phyloP scores from a whole-genome alignment of 2,113 vertebrate species.

The Grantiella picta region DNA sequence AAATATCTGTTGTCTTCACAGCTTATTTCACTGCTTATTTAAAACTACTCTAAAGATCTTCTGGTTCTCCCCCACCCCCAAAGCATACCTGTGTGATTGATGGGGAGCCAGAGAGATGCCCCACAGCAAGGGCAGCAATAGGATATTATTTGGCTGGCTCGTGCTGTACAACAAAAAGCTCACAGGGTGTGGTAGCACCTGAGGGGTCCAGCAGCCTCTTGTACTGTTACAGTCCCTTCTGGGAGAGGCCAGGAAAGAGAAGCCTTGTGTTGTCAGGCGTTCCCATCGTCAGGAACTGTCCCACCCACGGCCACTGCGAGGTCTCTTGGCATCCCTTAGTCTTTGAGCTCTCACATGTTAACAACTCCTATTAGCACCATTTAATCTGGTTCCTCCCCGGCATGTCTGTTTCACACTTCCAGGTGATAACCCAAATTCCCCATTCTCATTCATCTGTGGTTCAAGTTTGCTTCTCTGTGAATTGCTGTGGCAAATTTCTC shows the following conservation, averaged over 20 bases:
- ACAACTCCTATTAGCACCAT: neutral
- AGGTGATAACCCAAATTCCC: neutral
- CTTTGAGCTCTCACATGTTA: neutral
- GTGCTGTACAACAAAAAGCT: neutral
- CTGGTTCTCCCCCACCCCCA: no score
- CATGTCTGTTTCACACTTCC: neutral
- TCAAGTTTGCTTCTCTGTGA: neutral
- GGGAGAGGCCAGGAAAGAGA: neutral
- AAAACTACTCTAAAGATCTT: neutral
- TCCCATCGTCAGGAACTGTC: neutral
- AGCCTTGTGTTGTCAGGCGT: neutral
- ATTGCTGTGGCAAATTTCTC: neutral
- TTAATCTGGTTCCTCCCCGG: neutral
- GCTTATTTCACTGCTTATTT: neutral
- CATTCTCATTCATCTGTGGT: neutral
- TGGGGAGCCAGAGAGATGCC: neutral
- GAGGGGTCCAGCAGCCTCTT: neutral
- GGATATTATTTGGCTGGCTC: neutral
- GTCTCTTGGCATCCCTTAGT: neutral
- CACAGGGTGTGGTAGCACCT: neutral
- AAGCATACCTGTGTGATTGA: neutral
- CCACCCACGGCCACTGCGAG: neutral
- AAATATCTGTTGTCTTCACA: neutral
- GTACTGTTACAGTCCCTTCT: neutral
- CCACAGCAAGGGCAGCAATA: accelerated